These are phyloP conservation scores for Clarias fuscus DNA, from an alignment of 2,797 vertebrate species.

Conservation along the genomic window DNA sequence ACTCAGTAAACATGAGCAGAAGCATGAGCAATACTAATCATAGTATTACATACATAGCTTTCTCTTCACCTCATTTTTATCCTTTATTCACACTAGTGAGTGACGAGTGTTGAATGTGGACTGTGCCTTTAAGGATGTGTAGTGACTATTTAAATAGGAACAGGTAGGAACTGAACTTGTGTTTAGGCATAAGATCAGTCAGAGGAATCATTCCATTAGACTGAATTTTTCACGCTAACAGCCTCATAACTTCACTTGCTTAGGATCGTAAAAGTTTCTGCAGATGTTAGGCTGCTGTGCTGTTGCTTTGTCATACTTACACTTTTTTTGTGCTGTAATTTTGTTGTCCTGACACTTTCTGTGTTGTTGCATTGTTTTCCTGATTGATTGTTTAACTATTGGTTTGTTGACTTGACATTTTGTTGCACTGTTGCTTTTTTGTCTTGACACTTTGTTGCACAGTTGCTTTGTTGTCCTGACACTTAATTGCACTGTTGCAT, in stretches of 20 bases:
- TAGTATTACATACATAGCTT: neutral
- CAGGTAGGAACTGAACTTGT: neutral
- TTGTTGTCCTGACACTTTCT: neutral
- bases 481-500: neutral
- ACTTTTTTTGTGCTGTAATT: neutral
- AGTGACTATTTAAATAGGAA: neutral
- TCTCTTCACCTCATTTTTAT: neutral
- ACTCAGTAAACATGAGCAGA: neutral
- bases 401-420: neutral
- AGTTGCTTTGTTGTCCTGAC: neutral
- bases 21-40: neutral
- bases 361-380: neutral
- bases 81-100: no score
- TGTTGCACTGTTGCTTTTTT: neutral
- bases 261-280: neutral
- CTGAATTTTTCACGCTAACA: neutral
- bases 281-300: neutral
- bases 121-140: neutral
- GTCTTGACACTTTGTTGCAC: neutral
- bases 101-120: neutral
- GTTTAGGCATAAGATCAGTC: neutral
- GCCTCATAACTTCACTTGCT: neutral
- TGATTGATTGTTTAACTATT: neutral
- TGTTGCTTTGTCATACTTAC: neutral
- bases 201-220: no score